phyloP scores from a whole-genome alignment of 2,113 vertebrate species.

The Seriola quinqueradiata region DNA sequence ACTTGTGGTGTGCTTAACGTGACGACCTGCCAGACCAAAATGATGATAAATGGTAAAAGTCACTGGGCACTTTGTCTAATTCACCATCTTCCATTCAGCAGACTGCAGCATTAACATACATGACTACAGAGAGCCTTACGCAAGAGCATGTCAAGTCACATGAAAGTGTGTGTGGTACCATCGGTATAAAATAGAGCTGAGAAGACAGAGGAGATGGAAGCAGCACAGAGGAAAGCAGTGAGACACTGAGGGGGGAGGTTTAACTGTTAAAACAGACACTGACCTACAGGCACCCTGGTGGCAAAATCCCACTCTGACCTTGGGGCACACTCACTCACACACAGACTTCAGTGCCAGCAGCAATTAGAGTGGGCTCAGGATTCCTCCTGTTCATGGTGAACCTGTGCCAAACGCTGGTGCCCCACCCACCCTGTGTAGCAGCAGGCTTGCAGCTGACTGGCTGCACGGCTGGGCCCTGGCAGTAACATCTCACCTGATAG shows the following conservation, averaged over 20 bases:
- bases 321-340: slow-evolving; percentile 20
- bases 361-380: slow-evolving; percentile 41
- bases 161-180: background rate
- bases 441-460: slow-evolving; percentile 63
- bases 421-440: slow-evolving; percentile 51
- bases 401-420: slow-evolving; percentile 36
- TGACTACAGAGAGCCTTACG: background rate
- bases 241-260: background rate
- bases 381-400: slow-evolving; percentile 48
- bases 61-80: background rate
- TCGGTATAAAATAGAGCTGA: background rate
- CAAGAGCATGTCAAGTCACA: background rate
- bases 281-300: background rate
- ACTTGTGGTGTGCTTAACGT: too few species aligned
- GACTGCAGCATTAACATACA: background rate
- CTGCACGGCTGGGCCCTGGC: background rate
- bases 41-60: background rate
- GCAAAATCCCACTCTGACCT: slow-evolving; percentile 47
- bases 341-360: slow-evolving; percentile 32
- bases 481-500: slow-evolving; percentile 49
- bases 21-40: background rate
- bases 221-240: background rate
- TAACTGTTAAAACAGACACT: slow-evolving; percentile 3
- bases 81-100: background rate
- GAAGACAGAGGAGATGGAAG: background rate